These are phyloP conservation scores for Sebastes iracundus DNA, from an alignment of 2,797 vertebrate species.

Conservation along the genomic window DNA sequence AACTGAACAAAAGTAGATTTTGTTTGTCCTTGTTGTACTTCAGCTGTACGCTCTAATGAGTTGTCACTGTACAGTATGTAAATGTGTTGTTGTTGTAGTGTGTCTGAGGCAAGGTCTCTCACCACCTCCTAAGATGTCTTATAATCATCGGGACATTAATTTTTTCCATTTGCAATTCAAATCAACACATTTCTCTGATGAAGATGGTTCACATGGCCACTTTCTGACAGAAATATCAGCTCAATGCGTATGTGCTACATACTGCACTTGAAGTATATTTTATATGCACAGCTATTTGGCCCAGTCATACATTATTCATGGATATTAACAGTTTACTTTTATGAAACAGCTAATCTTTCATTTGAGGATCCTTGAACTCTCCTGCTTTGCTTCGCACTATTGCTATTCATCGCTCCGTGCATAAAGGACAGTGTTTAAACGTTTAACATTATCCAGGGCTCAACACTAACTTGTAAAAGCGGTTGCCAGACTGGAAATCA, in stretches of 20 bases:
- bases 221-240: not conserved
- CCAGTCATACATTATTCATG: not conserved
- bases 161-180: slow-evolving; percentile 16
- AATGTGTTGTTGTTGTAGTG: slow-evolving; percentile 14
- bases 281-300: not conserved
- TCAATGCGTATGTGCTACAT: not conserved
- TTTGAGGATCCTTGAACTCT: not conserved
- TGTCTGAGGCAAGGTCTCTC: slow-evolving; percentile 23
- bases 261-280: not conserved
- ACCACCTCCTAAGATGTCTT: not conserved
- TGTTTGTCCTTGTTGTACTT: slow-evolving; percentile 32
- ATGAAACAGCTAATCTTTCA: not conserved
- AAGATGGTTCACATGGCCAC: not conserved
- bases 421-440: not conserved
- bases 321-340: not conserved
- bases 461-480: too few relatives aligned
- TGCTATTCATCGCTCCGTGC: not conserved
- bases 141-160: slow-evolving; percentile 1
- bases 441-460: not conserved
- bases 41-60: slow-evolving; percentile 29
- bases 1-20: not conserved
- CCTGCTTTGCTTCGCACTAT: not conserved
- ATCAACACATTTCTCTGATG: slow-evolving; percentile 18
- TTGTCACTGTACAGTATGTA: slow-evolving; percentile 37
- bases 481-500: too few relatives aligned